Base-by-base conservation (phyloP, 2,113 vertebrate species). In the Sinocyclocheilus maitianheensis region DNA sequence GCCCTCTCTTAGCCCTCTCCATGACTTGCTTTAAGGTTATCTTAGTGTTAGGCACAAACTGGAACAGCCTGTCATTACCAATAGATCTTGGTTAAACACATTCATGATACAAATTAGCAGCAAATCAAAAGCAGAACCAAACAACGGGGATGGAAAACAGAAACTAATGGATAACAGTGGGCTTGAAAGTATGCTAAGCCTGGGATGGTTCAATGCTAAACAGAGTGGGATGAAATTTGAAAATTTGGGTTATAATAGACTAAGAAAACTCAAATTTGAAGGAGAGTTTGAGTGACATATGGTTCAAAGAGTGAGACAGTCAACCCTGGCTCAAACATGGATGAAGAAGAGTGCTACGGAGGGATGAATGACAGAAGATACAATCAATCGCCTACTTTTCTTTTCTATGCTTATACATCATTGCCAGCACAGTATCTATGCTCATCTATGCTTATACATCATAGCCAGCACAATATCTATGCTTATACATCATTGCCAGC, bases 261-360 rank as follows among this genome's bases (percentile, higher is more conserved):
- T 37, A 71, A 37, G 30, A 18, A 81, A 81, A 26, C 55, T 86
- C 80, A 53, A 37, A 65, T 80, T 30, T 53, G 26, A 62, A 78
- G 53, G 63, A 69, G 65, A 62, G 40, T 14, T 53, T 48, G 40
- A 55, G 26, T 83, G 30, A 85, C 30, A 0, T 87, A 86, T 80
- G 20, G 78, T 88, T n/a, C 48, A 86, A 69, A 79, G 81, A 76
- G 74, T 67, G 71, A 65, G 60, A 86, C 81, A 80, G 77, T 75
- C 53, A 80, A 85, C 89, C 91, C 85, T 87, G 63, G 87, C 81
- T 91, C 78, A 78, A 89, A 88, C 89, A 91, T 85, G 86, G 83
- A 80, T 74, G 74, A 60, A 75, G 46, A 65, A 30, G 81, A 86
- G 40, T 84, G 82, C 81, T 80, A 40, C 24, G 40, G 55, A 67